phyloP scores from a whole-genome alignment of 2,888 invertebrate genomes.

The Chrysolina haemoptera region DNA sequence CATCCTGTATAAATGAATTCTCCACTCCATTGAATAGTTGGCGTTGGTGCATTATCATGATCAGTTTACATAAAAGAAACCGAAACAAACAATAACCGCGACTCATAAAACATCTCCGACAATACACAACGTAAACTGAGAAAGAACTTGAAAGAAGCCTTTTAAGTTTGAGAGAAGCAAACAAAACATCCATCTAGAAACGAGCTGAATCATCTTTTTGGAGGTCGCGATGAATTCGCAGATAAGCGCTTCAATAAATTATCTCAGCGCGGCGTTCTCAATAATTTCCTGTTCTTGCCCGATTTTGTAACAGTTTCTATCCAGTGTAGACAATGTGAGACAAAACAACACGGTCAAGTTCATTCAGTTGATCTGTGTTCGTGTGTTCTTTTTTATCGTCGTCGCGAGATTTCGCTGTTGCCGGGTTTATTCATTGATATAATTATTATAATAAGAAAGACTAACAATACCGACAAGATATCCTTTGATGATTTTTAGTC shows the following conservation, averaged over 20 bases:
- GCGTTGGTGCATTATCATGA: too few relatives aligned
- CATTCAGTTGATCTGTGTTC: conserved; percentile 11
- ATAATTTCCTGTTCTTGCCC: conserved; percentile 21
- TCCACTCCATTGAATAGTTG: too few relatives aligned
- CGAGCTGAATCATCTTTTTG: conserved; percentile 2
- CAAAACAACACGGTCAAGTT: conserved; percentile 10
- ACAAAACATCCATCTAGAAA: conserved; percentile 15
- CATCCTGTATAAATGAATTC: too few relatives aligned
- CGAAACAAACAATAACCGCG: background rate
- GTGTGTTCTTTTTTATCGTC: background rate
- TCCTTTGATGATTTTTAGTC: too few relatives aligned
- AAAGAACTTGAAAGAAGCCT: too few relatives aligned
- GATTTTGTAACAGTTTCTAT: conserved; percentile 16
- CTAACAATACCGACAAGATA: too few relatives aligned
- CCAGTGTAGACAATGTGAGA: conserved; percentile 9
- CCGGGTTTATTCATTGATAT: background rate
- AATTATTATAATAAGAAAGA: too few relatives aligned
- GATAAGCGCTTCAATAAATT: conserved; percentile 14
- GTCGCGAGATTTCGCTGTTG: background rate
- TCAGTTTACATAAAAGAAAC: background rate
- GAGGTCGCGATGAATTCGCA: conserved; percentile 3
- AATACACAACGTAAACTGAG: too few relatives aligned
- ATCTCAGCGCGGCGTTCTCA: conserved; percentile 13
- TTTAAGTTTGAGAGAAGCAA: background rate
- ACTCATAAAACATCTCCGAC: background rate